A percentile compares a stretch with the other conserved stretches of the same genome.
Conservation (phyloP, 2,797 vertebrate genomes). For the Cirrhinus molitorella region DNA sequence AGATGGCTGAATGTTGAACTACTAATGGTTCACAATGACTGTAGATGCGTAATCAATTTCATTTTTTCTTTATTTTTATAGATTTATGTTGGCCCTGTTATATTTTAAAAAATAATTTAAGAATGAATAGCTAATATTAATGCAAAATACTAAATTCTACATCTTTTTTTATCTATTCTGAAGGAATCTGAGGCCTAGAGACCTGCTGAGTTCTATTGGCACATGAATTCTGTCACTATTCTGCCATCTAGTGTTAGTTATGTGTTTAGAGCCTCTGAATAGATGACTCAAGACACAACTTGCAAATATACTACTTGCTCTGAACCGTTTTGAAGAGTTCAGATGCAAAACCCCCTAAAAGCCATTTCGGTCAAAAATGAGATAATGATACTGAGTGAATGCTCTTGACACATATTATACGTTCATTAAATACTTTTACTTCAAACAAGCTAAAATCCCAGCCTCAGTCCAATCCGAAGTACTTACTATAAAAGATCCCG, state of each 20-base stretch:
- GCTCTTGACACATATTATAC: too few relatives aligned
- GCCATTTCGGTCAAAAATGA: too few relatives aligned
- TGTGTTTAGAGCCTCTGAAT: constrained; percentile 39
- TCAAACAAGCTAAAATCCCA: too few relatives aligned
- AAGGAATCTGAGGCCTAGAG: not conserved
- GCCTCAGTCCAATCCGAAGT: too few relatives aligned
- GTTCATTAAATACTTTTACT: too few relatives aligned
- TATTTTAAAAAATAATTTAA: too few relatives aligned
- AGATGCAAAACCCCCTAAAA: too few relatives aligned
- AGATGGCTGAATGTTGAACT: not conserved
- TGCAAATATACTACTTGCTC: not conserved
- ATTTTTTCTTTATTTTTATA: not conserved
- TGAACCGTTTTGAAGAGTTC: too few relatives aligned
- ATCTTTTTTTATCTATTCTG: constrained; percentile 12
- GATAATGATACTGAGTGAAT: too few relatives aligned
- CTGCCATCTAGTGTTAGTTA: constrained; percentile 57
- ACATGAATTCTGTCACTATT: constrained; percentile 40
- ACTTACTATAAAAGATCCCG: too few relatives aligned
- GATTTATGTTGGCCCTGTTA: not conserved
- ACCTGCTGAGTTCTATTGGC: not conserved
- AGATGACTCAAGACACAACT: constrained; percentile 52
- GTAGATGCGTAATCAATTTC: not conserved
- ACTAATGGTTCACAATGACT: not conserved
- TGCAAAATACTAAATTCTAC: not conserved
- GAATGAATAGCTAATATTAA: too few relatives aligned